Evolutionary conservation across 2,113 vertebrate genomes (phyloP), one percentile per base, ranked within the genome.

Genomic region (Tachuris rubrigastra): DNA sequence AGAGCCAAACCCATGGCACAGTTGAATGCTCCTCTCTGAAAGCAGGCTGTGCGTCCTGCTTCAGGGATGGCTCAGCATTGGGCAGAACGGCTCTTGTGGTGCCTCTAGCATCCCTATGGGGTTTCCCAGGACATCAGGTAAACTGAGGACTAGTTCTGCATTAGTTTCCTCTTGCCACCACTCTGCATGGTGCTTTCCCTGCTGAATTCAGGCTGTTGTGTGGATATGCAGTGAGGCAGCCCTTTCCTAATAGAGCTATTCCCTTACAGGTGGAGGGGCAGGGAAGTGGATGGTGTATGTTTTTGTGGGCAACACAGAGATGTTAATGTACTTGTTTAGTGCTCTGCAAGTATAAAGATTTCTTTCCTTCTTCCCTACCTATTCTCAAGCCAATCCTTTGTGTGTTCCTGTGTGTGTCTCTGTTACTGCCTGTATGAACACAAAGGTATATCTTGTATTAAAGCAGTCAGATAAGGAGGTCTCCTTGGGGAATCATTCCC

Each of bases 381-480:
- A 2, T 84, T 84, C 79, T 88, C 72, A 60, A 65, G n/a, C 5
- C 24, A 68, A 68, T 55, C 59, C 28, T 89, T 15, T 3, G 15
- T 24, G 18, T 68, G 47, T 41, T 50, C 15, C 5, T 44, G 3
- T 68, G 39, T 84, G 35, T 11, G 37, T 73, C 73, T 84, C 53
- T 77, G 42, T 89, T 86, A 80, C 39, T 77, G 94, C 55, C 58
- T 91, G 59, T 59, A 16, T 3, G n/a, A 75, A 65, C 69, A 85
- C 66, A 65, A 87, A 69, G 68, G 69, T 84, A 83, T 95, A 91
- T 72, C 93, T 87, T 74, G 68, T 44, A 81, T 94, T 96, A 96
- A 93, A 89, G 60, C 65, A 92, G 90, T 71, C 83, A 96, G 92
- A 96, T 96, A 95, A 95, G 73, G 49, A 92, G 90, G 41, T 47